Conservation (phyloP, 2,888 invertebrate species). For the Chesias legatella region DNA sequence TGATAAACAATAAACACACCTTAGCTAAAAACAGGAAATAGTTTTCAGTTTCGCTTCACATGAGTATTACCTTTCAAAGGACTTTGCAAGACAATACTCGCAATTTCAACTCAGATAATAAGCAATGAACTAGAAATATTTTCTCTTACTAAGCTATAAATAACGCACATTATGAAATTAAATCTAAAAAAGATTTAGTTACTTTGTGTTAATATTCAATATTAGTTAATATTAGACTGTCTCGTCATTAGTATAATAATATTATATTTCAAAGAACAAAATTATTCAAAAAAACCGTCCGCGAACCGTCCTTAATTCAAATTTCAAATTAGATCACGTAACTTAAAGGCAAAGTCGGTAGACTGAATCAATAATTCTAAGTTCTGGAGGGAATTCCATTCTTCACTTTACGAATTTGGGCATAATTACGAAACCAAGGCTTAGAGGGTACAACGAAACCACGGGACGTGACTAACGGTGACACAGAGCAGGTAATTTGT, state of each 20-base stretch:
- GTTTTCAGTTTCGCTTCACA: too few species aligned
- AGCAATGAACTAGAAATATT: too few species aligned
- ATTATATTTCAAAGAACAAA: slow-evolving; percentile 19
- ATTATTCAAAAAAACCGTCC: slow-evolving; percentile 24
- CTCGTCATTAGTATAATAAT: slow-evolving; percentile 10
- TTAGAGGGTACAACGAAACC: slow-evolving; percentile 25
- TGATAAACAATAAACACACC: too few species aligned
- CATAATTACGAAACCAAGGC: slow-evolving; percentile 31
- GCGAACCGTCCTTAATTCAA: slow-evolving; percentile 27
- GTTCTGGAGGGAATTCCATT: slow-evolving; percentile 29
- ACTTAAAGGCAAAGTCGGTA: slow-evolving; percentile 30
- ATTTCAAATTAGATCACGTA: slow-evolving; percentile 35
- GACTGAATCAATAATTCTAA: slow-evolving; percentile 35
- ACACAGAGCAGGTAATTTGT: too few species aligned
- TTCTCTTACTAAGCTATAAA: too few species aligned
- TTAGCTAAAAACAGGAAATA: too few species aligned
- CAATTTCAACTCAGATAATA: too few species aligned
- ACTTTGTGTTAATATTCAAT: too few species aligned
- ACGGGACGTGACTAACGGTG: slow-evolving; percentile 31
- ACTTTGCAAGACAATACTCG: too few species aligned
- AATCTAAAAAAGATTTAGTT: too few species aligned
- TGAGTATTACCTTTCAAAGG: too few species aligned
- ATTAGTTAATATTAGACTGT: neutral
- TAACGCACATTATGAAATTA: too few species aligned
- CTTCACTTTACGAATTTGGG: slow-evolving; percentile 29